phyloP scores from a whole-genome alignment of 2,888 invertebrate species.

The Alloscopus bannaensis region DNA sequence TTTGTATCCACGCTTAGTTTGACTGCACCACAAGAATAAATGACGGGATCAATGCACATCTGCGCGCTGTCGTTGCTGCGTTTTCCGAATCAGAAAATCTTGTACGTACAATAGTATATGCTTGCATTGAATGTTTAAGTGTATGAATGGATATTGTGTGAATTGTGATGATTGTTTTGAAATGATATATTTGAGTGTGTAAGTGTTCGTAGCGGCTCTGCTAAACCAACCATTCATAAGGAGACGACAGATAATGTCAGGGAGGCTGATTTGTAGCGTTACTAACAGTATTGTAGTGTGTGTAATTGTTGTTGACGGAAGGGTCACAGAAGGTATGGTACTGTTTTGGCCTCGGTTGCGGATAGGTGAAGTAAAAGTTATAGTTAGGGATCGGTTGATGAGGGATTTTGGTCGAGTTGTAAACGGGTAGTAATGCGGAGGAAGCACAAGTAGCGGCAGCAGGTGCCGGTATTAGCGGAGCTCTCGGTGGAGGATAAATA shows the following conservation, averaged over 20 bases:
- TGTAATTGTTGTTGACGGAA: conserved; percentile 45
- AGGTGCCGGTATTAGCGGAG: conserved; percentile 48
- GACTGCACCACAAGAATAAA: no score
- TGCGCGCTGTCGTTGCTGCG: no score
- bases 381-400: conserved; percentile 59
- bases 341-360: conserved; percentile 60
- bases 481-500: conserved; percentile 24
- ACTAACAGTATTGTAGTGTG: conserved; percentile 38
- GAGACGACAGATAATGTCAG: conserved; percentile 58
- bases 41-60: no score
- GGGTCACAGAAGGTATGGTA: conserved; percentile 35
- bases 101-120: no score
- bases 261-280: conserved; percentile 51
- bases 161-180: neutral
- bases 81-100: no score
- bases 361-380: conserved; percentile 62
- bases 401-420: conserved; percentile 61
- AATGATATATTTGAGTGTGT: conserved; percentile 20
- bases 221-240: conserved; percentile 60
- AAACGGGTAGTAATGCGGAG: conserved; percentile 40
- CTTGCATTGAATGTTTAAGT: no score
- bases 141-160: conserved; percentile 23
- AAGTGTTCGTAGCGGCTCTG: conserved; percentile 3
- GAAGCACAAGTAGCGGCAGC: conserved; percentile 24
- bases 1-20: no score